Percentiles rank a stretch among this genome's conserved stretches.
These are phyloP conservation scores for Sebastes kiyomatsui DNA, from an alignment of 2,797 vertebrate species.

Conservation along the genomic window DNA sequence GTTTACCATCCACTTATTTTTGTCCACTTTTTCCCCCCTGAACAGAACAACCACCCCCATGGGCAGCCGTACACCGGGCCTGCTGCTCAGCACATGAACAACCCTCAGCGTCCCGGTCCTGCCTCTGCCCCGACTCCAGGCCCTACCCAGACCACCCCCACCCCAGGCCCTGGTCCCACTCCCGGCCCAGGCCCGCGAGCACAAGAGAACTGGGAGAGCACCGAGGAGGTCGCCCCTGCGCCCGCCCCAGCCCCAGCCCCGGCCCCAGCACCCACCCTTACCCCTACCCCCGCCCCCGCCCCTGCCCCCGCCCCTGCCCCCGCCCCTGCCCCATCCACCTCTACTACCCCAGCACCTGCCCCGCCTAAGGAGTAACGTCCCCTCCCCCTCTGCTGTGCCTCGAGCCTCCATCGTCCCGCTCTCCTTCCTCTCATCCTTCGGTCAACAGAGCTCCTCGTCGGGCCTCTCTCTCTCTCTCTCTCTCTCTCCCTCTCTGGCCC, in stretches of 20 bases:
- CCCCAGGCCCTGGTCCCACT: slow-evolving; percentile 55
- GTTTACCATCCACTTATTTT: background rate
- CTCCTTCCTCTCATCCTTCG: slow-evolving; percentile 81
- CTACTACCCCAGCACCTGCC: slow-evolving; percentile 76
- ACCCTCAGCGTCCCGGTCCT: slow-evolving; percentile 95
- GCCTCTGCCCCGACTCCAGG: slow-evolving; percentile 73
- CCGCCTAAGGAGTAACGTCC: slow-evolving; percentile 95
- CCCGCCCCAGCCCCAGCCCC: slow-evolving; percentile 42
- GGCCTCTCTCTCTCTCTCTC: slow-evolving; percentile 60
- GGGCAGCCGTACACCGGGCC: slow-evolving; percentile 99
- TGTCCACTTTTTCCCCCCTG: background rate
- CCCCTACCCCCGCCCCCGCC: background rate
- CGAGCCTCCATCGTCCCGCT: slow-evolving; percentile 76
- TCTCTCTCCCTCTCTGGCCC: slow-evolving; percentile 54
- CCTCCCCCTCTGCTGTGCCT: slow-evolving; percentile 81
- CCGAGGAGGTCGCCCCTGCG: slow-evolving; percentile 92
- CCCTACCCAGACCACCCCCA: slow-evolving; percentile 55
- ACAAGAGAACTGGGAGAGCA: slow-evolving; percentile 98
- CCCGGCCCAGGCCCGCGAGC: slow-evolving; percentile 91
- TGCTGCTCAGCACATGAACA: slow-evolving; percentile 99
- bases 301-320: slow-evolving; percentile 77
- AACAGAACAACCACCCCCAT: slow-evolving; percentile 98
- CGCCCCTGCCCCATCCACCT: slow-evolving; percentile 74
- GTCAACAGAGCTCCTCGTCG: slow-evolving; percentile 86
- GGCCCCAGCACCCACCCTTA: slow-evolving; percentile 77